Evolutionary conservation across 1,140 invertebrate genomes (phyloP).

Genomic region (Solenopsis fugax): DNA sequence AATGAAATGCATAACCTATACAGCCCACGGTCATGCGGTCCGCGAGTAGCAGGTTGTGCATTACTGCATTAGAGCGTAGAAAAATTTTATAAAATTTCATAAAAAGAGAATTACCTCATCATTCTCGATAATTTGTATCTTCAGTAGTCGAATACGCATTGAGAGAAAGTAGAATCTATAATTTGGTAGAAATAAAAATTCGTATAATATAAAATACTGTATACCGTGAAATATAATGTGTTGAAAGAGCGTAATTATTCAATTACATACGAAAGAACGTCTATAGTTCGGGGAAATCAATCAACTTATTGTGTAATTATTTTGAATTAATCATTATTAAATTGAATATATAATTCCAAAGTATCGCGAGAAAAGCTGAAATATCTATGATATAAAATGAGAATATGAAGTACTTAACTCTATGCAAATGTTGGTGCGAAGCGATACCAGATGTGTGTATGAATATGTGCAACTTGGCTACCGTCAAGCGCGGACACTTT

Average conservation of each 20-base stretch:
- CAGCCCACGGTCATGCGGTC: no score
- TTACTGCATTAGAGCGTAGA: not conserved
- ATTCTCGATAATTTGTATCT: not conserved
- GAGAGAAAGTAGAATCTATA: constrained; percentile 52
- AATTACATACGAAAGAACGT: constrained; percentile 32
- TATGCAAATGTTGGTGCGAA: not conserved
- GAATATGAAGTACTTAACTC: not conserved
- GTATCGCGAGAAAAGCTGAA: no score
- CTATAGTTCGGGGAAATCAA: constrained; percentile 4
- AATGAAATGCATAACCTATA: no score
- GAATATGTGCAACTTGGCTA: constrained; percentile 6
- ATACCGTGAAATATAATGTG: constrained; percentile 30
- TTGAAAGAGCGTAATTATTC: constrained; percentile 34
- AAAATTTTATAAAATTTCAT: constrained; percentile 8
- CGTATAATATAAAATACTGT: constrained; percentile 22
- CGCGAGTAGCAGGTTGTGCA: no score
- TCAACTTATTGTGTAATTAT: constrained; percentile 22
- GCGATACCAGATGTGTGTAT: constrained; percentile 6
- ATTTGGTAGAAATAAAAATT: constrained; percentile 35
- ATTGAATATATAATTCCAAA: constrained; percentile 26
- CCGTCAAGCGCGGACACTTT: constrained; percentile 53
- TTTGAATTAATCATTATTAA: not conserved
- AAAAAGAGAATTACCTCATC: constrained; percentile 25
- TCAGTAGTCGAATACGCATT: not conserved
- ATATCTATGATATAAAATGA: not conserved